Evolutionary conservation across 2,888 invertebrate genomes (phyloP), one percentile per base, ranked within the genome.

Genomic region (Germaria angustata): DNA sequence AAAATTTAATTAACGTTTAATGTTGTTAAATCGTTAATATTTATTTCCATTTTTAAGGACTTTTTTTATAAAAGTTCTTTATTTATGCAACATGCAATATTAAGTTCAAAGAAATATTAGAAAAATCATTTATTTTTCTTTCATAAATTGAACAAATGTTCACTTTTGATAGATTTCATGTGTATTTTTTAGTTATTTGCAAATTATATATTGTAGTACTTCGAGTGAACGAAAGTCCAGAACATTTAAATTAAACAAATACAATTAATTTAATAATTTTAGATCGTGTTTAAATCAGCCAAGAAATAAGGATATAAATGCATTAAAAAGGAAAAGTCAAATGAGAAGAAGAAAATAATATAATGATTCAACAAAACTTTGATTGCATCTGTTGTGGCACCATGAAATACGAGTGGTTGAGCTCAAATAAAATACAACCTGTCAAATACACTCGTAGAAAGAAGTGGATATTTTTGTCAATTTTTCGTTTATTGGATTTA

Each of bases 351-450:
- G 34, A 75, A n/a, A 75, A 79, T 11, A 69, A 68, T 5, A 73
- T 5, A 73, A 66, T 79, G 75, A 82, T 75, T 75, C 68, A 80
- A 73, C 72, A 76, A 34, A 80, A 84, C 9, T 77, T 80, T 61
- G 80, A 84, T 83, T 83, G 69, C 80, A 83, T 83, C 83, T 83
- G 83, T 49, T 80, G 66, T 80, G 76, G 77, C 83, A 77, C 68
- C 72, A 68, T 13, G 63, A 59, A 15, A 46, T 71, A 55, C 39
- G 11, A 34, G 7, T 39, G 68, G 51, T 46, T 51, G 22, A 44
- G 65, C 22, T 68, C 24, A 63, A 71, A 66, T 22, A 55, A 76
- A 39, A 53, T 66, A 55, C 41, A 66, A 36, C 34, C 66, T 76
- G 80, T 68, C 34, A 36, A n/a, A 24, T 65, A 66, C 71, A 66